Percentiles rank a stretch among this genome's conserved stretches.
Conservation (phyloP, 2,888 invertebrate genomes). For the Ethmia dodecea region DNA sequence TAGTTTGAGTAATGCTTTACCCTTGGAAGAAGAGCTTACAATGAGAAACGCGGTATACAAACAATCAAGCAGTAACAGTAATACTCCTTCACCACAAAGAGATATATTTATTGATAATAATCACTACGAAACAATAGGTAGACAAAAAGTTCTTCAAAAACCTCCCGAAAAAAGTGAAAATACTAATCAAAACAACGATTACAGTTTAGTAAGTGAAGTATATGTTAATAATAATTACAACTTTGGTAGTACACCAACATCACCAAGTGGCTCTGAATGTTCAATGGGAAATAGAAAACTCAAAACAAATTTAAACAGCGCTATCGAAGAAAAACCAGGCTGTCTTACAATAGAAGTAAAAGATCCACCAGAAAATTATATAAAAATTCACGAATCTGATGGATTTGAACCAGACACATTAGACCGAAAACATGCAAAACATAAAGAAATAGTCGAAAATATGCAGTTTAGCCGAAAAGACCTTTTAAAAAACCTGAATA, state of each 20-base stretch:
- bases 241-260: slow-evolving; percentile 78
- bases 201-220: slow-evolving; percentile 86
- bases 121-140: slow-evolving; percentile 62
- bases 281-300: slow-evolving; percentile 78
- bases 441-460: slow-evolving; percentile 44
- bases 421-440: slow-evolving; percentile 83
- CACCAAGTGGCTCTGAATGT: slow-evolving; percentile 76
- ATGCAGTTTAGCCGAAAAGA: slow-evolving; percentile 53
- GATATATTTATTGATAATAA: slow-evolving; percentile 47
- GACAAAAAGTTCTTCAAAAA: slow-evolving; percentile 33
- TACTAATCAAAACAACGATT: slow-evolving; percentile 70
- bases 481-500: slow-evolving; percentile 45
- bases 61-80: slow-evolving; percentile 76
- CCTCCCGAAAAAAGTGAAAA: slow-evolving; percentile 16
- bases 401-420: slow-evolving; percentile 92
- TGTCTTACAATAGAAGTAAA: slow-evolving; percentile 91
- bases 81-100: slow-evolving; percentile 61
- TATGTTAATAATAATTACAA: slow-evolving; percentile 87
- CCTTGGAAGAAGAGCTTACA: slow-evolving; percentile 88
- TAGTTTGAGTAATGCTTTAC: slow-evolving; percentile 84
- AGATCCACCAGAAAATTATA: slow-evolving; percentile 87
- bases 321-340: slow-evolving; percentile 81
- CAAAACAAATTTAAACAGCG: slow-evolving; percentile 63
- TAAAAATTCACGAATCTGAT: slow-evolving; percentile 87
- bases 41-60: slow-evolving; percentile 87